phyloP scores from a whole-genome alignment of 2,797 vertebrate genomes.

The Rhinoraja longicauda region DNA sequence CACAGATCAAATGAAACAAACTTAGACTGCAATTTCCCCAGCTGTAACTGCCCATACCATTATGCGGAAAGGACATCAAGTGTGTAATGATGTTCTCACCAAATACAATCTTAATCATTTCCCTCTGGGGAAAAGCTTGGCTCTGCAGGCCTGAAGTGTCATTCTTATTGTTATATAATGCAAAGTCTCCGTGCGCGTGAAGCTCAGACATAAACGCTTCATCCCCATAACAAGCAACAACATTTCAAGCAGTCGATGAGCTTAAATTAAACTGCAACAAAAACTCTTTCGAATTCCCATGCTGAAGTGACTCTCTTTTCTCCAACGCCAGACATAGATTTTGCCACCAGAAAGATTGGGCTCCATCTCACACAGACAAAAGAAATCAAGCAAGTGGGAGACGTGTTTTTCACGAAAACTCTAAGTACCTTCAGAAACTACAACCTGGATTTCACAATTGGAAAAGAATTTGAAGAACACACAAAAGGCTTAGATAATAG shows the following conservation, averaged over 20 bases:
- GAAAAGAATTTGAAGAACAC: constrained; percentile 78
- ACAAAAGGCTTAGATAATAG: constrained; percentile 79
- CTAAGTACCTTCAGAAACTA: constrained; percentile 85
- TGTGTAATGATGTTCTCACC: constrained; percentile 7
- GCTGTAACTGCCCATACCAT: not conserved
- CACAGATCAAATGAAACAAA: not conserved
- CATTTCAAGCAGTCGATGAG: not conserved
- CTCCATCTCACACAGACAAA: constrained; percentile 75
- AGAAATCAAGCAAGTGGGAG: constrained; percentile 71
- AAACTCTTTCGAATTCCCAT: not conserved
- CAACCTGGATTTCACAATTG: constrained; percentile 70
- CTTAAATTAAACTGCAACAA: not conserved
- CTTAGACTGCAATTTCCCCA: not conserved
- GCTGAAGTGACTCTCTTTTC: constrained; percentile 5
- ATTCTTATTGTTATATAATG: constrained; percentile 1
- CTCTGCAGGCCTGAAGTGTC: not conserved
- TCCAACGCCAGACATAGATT: constrained; percentile 71
- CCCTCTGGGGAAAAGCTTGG: not conserved
- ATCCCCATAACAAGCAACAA: not conserved
- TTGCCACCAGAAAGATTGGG: constrained; percentile 85
- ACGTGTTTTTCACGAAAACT: constrained; percentile 78
- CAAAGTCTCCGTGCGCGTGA: not conserved
- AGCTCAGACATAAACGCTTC: constrained; percentile 8
- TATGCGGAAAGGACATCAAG: not conserved
- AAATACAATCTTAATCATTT: not conserved